Conservation (phyloP, 2,888 invertebrate genomes). For the Agrenia bidenticulata region DNA sequence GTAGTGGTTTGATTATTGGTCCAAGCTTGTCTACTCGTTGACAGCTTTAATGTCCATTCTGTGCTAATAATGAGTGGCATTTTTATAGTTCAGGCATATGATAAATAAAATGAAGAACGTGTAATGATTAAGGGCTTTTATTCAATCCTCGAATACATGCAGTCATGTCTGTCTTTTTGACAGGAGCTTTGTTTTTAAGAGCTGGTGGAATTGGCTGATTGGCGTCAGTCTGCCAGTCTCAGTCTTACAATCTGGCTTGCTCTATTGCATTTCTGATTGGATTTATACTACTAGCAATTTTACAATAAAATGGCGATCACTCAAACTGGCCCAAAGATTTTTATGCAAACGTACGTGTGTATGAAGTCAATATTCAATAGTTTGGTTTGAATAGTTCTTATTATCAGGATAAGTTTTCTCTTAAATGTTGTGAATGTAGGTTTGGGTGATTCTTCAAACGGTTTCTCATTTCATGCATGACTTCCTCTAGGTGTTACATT, state of each 20-base stretch:
- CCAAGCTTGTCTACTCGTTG: conserved; percentile 5
- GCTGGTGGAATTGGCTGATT: conserved; percentile 3
- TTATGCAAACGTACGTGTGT: too few species aligned
- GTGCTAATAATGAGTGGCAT: conserved; percentile 12
- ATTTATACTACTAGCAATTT: background rate
- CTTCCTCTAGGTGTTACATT: too few species aligned
- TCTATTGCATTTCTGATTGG: background rate
- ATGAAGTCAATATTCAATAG: too few species aligned
- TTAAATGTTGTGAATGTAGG: too few species aligned
- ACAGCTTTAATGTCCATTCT: conserved; percentile 6
- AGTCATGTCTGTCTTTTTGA: background rate
- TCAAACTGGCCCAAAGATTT: too few species aligned
- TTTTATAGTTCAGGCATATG: conserved; percentile 1
- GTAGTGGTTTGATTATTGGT: conserved; percentile 7
- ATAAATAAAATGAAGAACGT: conserved; percentile 4
- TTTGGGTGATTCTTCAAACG: too few species aligned
- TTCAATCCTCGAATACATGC: background rate
- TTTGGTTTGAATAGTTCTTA: too few species aligned
- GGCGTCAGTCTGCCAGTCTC: conserved; percentile 8
- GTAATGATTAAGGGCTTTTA: background rate
- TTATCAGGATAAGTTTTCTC: too few species aligned
- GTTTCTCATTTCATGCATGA: too few species aligned
- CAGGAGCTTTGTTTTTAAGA: conserved; percentile 7
- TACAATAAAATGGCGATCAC: too few species aligned
- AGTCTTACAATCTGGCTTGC: background rate